These are phyloP conservation scores for Mugil cephalus DNA, from an alignment of 2,113 vertebrate genomes.

Conservation along the genomic window DNA sequence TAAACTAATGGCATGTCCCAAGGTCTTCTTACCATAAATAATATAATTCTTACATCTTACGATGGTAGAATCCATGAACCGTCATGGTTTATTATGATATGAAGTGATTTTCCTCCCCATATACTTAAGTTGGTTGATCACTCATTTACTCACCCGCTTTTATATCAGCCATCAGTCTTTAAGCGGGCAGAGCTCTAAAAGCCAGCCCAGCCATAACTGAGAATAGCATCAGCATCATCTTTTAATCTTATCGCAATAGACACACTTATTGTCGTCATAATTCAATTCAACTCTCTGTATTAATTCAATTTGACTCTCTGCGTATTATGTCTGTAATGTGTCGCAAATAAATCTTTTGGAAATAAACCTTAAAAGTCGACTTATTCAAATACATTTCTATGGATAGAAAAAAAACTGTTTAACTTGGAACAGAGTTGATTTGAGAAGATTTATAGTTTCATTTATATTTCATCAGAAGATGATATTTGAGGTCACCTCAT, in stretches of 20 bases:
- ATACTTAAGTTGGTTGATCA: slow-evolving; percentile 47
- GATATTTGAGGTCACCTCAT: slow-evolving; percentile 35
- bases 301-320: too few species aligned
- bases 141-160: slow-evolving; percentile 41
- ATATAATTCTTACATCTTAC: slow-evolving; percentile 32
- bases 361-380: slow-evolving; percentile 10
- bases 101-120: slow-evolving; percentile 54
- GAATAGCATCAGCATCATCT: slow-evolving; percentile 10
- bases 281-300: slow-evolving; percentile 20
- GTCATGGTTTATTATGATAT: slow-evolving; percentile 39
- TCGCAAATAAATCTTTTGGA: background rate
- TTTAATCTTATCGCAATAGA: slow-evolving; percentile 21
- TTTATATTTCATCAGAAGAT: slow-evolving; percentile 44
- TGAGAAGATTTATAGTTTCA: slow-evolving; percentile 50
- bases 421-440: slow-evolving; percentile 32
- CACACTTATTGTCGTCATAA: slow-evolving; percentile 31
- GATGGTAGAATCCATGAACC: slow-evolving; percentile 21
- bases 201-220: background rate
- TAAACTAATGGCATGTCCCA: slow-evolving; percentile 47
- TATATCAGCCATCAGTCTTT: slow-evolving; percentile 38
- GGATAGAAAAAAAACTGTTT: slow-evolving; percentile 15
- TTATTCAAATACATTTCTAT: slow-evolving; percentile 8
- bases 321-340: too few species aligned
- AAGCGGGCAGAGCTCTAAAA: slow-evolving; percentile 23
- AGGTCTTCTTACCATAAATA: slow-evolving; percentile 47